These are phyloP conservation scores for Ernsta delagoae DNA, from an alignment of 2,888 invertebrate species.

Conservation along the genomic window DNA sequence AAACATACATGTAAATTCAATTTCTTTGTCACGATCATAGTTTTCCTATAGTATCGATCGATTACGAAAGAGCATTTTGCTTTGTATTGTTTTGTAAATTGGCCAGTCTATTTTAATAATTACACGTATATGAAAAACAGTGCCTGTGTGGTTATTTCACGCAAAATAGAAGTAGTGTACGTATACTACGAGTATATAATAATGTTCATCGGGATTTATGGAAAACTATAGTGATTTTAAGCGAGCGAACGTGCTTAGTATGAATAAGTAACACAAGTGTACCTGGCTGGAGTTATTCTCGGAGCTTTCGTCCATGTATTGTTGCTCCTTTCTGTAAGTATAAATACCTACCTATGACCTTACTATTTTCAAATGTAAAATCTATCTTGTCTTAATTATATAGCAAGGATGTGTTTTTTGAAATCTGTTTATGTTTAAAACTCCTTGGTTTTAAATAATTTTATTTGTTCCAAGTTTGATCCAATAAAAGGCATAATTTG, in stretches of 20 bases:
- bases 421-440: too few species aligned
- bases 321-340: conserved; percentile 84
- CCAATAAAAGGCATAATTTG: background rate
- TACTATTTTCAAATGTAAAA: too few species aligned
- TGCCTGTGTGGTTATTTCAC: conserved; percentile 24
- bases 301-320: conserved; percentile 79
- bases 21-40: conserved; percentile 79
- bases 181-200: background rate
- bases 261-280: conserved; percentile 35
- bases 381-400: too few species aligned
- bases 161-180: conserved; percentile 10
- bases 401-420: too few species aligned
- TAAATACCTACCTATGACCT: background rate
- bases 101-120: conserved; percentile 38
- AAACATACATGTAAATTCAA: conserved; percentile 18
- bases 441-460: too few species aligned
- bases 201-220: conserved; percentile 11
- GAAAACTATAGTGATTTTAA: conserved; percentile 17
- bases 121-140: conserved; percentile 34
- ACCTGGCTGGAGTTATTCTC: conserved; percentile 32
- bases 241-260: conserved; percentile 29
- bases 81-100: conserved; percentile 55
- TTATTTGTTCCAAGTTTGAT: too few species aligned
- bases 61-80: conserved; percentile 78
- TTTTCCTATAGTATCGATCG: conserved; percentile 80